Percentiles rank a stretch among this genome's conserved stretches.
Conservation (phyloP, 2,888 invertebrate genomes). For the Oscheius sp. region DNA sequence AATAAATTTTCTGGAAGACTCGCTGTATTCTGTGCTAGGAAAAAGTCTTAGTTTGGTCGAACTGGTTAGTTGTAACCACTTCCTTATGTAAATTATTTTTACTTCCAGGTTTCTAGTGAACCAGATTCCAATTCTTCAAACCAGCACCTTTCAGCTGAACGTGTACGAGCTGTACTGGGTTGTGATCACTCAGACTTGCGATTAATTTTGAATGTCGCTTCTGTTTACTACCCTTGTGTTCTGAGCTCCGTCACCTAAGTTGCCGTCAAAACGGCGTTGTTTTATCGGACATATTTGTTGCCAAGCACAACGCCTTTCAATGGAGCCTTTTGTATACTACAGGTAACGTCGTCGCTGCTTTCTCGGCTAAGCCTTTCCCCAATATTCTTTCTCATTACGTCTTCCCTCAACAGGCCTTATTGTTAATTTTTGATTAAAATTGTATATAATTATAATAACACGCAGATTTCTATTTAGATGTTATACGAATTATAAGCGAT, state of each 20-base stretch:
- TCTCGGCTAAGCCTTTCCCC: constrained; percentile 9
- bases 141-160: constrained; percentile 49
- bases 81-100: background rate
- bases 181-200: constrained; percentile 69
- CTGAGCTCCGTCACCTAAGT: constrained; percentile 45
- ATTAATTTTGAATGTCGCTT: constrained; percentile 67
- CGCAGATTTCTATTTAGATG: constrained; percentile 31
- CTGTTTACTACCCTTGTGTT: constrained; percentile 66
- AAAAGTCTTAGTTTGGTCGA: constrained; percentile 64
- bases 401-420: constrained; percentile 20
- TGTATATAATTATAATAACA: constrained; percentile 21
- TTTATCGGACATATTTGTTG: background rate
- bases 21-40: constrained; percentile 64
- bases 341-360: constrained; percentile 4
- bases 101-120: constrained; percentile 32
- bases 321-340: background rate
- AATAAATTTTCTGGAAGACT: constrained; percentile 69
- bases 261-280: background rate
- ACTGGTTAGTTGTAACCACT: constrained; percentile 40
- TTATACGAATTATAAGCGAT: background rate
- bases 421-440: background rate
- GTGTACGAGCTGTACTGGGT: constrained; percentile 60
- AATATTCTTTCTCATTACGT: background rate
- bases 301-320: background rate
- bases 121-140: background rate